Evolutionary conservation across 2,888 invertebrate genomes (phyloP), one percentile per base, ranked within the genome.

Genomic region (Drosophila nigritarsus): DNA sequence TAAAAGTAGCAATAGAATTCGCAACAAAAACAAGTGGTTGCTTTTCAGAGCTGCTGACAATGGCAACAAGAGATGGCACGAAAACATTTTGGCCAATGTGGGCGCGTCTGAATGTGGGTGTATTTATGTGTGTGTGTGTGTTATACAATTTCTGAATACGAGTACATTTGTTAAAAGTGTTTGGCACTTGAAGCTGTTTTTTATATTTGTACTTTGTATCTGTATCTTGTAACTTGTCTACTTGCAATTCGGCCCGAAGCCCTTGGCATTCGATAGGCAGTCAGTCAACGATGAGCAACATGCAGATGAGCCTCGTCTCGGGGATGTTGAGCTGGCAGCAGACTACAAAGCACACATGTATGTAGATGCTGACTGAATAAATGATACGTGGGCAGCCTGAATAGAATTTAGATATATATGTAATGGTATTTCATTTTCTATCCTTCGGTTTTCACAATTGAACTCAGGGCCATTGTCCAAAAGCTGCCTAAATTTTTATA

Each of bases 151-250:
- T 83, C 61, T 50, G 42, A 60, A 60, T 49, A 70, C 65, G 61
- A 48, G 45, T 24, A 67, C 55, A 65, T 49, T 73, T 69, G 72
- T 50, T 50, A 67, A 51, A 75, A 79, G 55, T 85, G 80, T 72
- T 82, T 75, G 56, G 64, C 86, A 85, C 83, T 85, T 73, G 66
- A 72, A 71, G 73, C 56, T 75, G 80, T 60, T 64, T 66, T 60
- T 53, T 67, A 34, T 65, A 48, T 56, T 56, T 48, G 48, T 70
- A 38, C 51, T 29, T 42, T 58, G n/a, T 34, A 20, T n/a, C 20
- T 30, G 29, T 30, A 18, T 45, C 32, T 48, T 64, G 32, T 36
- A 24, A 48, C 50, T 80, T 60, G 70, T 71, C 73, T 58, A 62
- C 78, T 72, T 72, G 65, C 50, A 45, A 78, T 63, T 76, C 63